phyloP scores from a whole-genome alignment of 1,140 invertebrate species.

The Conus ventricosus region DNA sequence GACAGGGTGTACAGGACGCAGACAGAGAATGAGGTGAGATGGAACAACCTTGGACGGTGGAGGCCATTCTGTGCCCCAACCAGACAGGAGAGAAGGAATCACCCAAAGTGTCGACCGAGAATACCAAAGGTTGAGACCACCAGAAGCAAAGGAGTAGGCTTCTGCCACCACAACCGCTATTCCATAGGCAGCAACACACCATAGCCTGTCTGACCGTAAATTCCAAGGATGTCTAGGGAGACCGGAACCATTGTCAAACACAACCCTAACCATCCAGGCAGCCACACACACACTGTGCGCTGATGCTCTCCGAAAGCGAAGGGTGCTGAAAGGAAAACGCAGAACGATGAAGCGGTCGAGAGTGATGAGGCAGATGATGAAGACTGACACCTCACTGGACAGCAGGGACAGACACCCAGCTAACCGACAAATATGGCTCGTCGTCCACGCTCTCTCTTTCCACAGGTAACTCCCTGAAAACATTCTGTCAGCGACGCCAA shows the following conservation, averaged over 20 bases:
- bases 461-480: too few species aligned
- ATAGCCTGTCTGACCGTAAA: conserved; percentile 43
- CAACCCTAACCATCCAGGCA: conserved; percentile 42
- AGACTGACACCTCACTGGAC: too few species aligned
- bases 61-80: not conserved
- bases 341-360: too few species aligned
- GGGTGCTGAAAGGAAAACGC: too few species aligned
- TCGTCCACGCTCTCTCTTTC: too few species aligned
- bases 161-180: conserved; percentile 14
- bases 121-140: conserved; percentile 42
- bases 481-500: too few species aligned
- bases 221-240: conserved; percentile 35
- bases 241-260: conserved; percentile 45
- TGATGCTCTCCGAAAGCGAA: too few species aligned
- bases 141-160: conserved; percentile 29
- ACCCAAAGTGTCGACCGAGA: conserved; percentile 26
- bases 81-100: conserved; percentile 46
- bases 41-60: not conserved
- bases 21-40: too few species aligned
- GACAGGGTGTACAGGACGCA: too few species aligned
- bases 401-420: too few species aligned
- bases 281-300: conserved; percentile 37
- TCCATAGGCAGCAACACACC: conserved; percentile 37
- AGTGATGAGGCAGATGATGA: too few species aligned
- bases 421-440: too few species aligned